Base-by-base conservation (phyloP, 2,888 invertebrate genomes). In the Gryllus longicercus region DNA sequence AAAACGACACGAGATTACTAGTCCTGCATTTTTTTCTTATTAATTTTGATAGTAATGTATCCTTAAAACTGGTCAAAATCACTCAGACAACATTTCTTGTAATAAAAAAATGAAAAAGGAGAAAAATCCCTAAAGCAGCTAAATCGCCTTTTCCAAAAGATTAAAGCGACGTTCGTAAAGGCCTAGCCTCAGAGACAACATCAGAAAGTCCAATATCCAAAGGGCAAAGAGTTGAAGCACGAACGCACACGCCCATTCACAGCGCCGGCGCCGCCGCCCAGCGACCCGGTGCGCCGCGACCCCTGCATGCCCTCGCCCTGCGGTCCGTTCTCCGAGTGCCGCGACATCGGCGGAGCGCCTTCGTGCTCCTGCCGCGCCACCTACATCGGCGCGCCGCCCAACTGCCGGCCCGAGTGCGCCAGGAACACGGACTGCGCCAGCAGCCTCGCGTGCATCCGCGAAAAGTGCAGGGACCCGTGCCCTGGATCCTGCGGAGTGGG, bases 241-340 rank as follows among this genome's bases (percentile, higher is more conserved):
- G 25, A 25, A 3, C 4, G 2, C 25, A 2, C 25, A 25, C 25
- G 2, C 25, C 83, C 83, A 83, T 51, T 79, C 80, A 74, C 79
- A 82, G 83, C 83, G 18, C 82, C 83, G 50, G 81, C 83, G 50
- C 63, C 81, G 49, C 80, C 80, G 51, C 79, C 80, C 16, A 74
- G 75, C n/a, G 49, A 51, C 50, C 50, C 81, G 80, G 84, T 84
- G 78, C 23, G 83, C 84, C 83, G 83, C 81, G 85, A 86, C 82
- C 89, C 89, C 12, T 95, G 95, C 85, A 85, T 91, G 79, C 94
- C 94, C 50, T 92, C 93, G 75, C 94, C 95, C 1, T 95, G 95
- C 85, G 95, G 95, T 38, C 91, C 92, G 51, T 93, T 94, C 85
- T 91, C 95, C 5, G 90, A 93, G 85, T 95, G 95, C 84, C 90